Evolutionary conservation across 2,797 vertebrate species (phyloP), one percentile per base, ranked within the genome.

Genomic region (Bovichtus variegatus): DNA sequence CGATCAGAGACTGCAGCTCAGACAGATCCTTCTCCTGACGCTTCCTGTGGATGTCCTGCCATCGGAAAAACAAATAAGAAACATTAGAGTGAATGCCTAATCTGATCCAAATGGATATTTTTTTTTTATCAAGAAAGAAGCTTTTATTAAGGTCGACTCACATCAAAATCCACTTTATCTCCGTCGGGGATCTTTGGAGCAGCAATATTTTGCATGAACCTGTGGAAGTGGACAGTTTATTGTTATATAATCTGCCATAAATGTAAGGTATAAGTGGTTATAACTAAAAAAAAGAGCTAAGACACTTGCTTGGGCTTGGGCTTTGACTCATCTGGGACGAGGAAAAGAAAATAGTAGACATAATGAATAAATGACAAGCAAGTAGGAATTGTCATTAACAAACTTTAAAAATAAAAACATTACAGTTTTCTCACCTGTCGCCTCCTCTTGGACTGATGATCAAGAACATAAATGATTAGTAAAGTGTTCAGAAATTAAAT

Each of bases 91-190:
- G 5, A 65, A 47, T 27, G 4, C 5, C 46, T 29, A 4, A 49
- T 34, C 4, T 5, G 12, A 68, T 13, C 9, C 5, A 15, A 40
- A 25, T 3, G 4, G 21, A 27, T 16, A n/a, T n/a, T n/a, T n/a
- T 18, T 63, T 72, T 27, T 63, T 18, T 11, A 9, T 12, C 5
- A 36, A 31, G 27, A 43, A 1, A 7, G 27, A n/a, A 25, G 16
- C 1, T 1, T 69, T 76, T 4, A 10, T 40, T 18, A 2, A 58
- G 5, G 10, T 57, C 9, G 27, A 96, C 98, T 97, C 92, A 99
- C 98, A 93, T 99, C 98, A 85, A 99, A 99, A 92, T 99, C 98
- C 61, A 99, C 98, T 94, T 98, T 99, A 0, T 99, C 98, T 2
- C 98, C 98, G 78, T 99, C 98, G 0, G 98, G 98, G 90, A 99